A percentile compares a stretch with the other conserved stretches of the same genome.
phyloP scores from a whole-genome alignment of 2,888 invertebrate genomes.

The Campoletis raptor region DNA sequence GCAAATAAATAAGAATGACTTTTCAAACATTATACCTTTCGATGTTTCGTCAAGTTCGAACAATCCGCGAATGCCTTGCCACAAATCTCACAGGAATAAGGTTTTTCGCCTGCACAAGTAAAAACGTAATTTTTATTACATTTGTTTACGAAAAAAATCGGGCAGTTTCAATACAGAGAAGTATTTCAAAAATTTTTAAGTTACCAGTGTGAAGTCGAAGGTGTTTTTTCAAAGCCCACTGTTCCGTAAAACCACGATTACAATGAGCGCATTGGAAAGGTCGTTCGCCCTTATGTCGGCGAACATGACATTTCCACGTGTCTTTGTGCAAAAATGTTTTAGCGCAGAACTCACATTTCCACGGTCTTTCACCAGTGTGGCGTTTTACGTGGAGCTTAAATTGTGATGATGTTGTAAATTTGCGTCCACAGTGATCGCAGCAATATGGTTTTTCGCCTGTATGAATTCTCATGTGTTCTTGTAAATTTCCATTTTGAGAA shows the following conservation, averaged over 20 bases:
- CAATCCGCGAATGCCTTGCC: slow-evolving; percentile 91
- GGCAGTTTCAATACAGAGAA: neutral
- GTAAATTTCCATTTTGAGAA: slow-evolving; percentile 92
- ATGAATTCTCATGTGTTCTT: slow-evolving; percentile 92
- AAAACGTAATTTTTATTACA: slow-evolving; percentile 5
- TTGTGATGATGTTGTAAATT: slow-evolving; percentile 91
- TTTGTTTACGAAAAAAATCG: neutral
- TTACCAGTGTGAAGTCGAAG: slow-evolving; percentile 87
- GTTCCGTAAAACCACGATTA: slow-evolving; percentile 88
- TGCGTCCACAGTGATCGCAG: slow-evolving; percentile 89
- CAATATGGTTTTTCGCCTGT: slow-evolving; percentile 92
- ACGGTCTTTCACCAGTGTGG: slow-evolving; percentile 87
- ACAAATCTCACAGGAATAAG: slow-evolving; percentile 90
- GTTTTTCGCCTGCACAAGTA: slow-evolving; percentile 86
- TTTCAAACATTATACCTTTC: slow-evolving; percentile 83
- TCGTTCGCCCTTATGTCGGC: slow-evolving; percentile 89
- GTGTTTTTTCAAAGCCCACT: slow-evolving; percentile 89
- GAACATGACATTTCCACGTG: slow-evolving; percentile 88
- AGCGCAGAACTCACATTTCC: slow-evolving; percentile 87
- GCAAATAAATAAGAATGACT: neutral
- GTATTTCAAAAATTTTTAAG: neutral
- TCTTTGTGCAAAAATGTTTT: slow-evolving; percentile 88
- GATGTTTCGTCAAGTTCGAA: slow-evolving; percentile 91
- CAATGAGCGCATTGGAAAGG: slow-evolving; percentile 88
- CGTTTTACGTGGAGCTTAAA: slow-evolving; percentile 89